A percentile compares a stretch with the other conserved stretches of the same genome.
These are phyloP conservation scores for Panulirus ornatus DNA, from an alignment of 1,140 invertebrate genomes.

Conservation along the genomic window DNA sequence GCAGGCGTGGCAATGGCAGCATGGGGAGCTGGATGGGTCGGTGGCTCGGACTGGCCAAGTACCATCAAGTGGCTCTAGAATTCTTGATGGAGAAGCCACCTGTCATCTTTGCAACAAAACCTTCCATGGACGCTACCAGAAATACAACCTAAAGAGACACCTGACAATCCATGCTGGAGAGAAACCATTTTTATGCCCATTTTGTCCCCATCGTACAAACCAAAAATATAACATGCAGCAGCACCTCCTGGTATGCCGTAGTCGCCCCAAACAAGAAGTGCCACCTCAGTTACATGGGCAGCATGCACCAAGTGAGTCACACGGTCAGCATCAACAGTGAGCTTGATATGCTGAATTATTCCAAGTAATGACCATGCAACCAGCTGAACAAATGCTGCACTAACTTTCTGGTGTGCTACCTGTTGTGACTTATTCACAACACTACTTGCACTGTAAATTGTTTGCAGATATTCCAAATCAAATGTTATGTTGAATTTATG, in stretches of 20 bases:
- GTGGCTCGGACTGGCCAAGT: background rate
- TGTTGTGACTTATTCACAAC: background rate
- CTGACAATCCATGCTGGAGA: constrained; percentile 76
- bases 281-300: background rate
- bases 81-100: constrained; percentile 8
- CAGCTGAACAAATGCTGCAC: background rate
- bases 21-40: constrained; percentile 11
- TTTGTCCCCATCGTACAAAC: constrained; percentile 74
- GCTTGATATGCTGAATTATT: background rate
- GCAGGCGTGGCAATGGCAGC: constrained; percentile 31
- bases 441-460: background rate
- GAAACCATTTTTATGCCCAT: constrained; percentile 76
- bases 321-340: background rate
- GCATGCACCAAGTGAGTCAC: background rate
- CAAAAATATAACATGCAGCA: constrained; percentile 72
- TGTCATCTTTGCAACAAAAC: constrained; percentile 63
- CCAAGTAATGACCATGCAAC: background rate
- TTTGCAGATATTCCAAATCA: background rate
- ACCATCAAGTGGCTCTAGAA: constrained; percentile 18
- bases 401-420: background rate
- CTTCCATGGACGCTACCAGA: constrained; percentile 62
- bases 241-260: constrained; percentile 65
- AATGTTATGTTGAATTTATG: background rate
- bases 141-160: constrained; percentile 71
- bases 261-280: constrained; percentile 9